Conservation (phyloP, 2,797 vertebrate genomes). For the Sciurus carolinensis region DNA sequence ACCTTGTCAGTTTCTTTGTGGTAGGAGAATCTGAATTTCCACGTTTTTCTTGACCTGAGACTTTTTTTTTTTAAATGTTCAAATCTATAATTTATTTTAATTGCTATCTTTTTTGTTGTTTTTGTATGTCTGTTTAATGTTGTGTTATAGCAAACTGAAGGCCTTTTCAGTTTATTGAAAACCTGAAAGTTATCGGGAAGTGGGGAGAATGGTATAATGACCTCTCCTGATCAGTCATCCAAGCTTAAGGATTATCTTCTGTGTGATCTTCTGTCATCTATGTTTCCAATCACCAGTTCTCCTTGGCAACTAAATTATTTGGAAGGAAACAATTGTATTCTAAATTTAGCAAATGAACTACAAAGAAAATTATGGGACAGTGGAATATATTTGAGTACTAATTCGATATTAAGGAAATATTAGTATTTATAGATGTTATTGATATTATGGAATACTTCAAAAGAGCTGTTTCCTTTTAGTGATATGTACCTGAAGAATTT, state of each 20-base stretch:
- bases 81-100: background rate
- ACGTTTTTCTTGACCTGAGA: background rate
- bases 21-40: background rate
- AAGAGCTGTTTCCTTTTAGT: background rate
- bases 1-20: background rate
- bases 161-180: background rate
- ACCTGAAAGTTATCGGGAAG: background rate
- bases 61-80: background rate
- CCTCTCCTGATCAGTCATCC: background rate
- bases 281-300: background rate
- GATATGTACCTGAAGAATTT: background rate
- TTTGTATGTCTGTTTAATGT: constrained; percentile 4
- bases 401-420: constrained; percentile 3
- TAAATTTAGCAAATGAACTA: background rate
- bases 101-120: background rate
- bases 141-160: background rate
- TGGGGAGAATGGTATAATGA: background rate
- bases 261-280: too few relatives aligned
- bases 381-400: background rate
- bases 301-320: background rate
- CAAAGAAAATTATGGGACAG: background rate
- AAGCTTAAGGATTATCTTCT: too few relatives aligned
- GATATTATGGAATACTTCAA: background rate
- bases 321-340: background rate
- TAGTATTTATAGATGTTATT: constrained; percentile 26